phyloP scores from a whole-genome alignment of 2,888 invertebrate genomes.

The Acrobasis repandana region DNA sequence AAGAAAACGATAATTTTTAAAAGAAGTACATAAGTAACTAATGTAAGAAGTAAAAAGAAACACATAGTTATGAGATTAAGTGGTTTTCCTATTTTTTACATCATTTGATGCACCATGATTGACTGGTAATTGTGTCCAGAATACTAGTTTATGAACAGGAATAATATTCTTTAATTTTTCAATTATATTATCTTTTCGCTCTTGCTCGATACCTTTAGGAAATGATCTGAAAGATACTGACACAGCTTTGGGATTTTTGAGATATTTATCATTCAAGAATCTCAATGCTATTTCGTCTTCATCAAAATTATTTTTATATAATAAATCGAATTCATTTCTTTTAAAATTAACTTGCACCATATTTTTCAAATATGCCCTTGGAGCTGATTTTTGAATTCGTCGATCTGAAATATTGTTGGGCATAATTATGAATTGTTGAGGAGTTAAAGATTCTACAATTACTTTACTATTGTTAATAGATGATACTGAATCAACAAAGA shows the following conservation, averaged over 20 bases:
- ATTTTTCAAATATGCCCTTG: conserved; percentile 1
- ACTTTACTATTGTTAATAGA: conserved; percentile 11
- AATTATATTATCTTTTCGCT: not conserved
- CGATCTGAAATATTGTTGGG: not conserved
- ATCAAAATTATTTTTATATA: conserved; percentile 7
- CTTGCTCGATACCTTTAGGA: conserved; percentile 3
- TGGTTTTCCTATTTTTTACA: too few relatives aligned
- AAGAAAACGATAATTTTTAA: too few relatives aligned
- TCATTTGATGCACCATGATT: too few relatives aligned
- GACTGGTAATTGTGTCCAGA: conserved; percentile 1
- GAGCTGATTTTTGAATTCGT: conserved; percentile 5
- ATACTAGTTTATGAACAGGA: not conserved
- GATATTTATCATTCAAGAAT: not conserved
- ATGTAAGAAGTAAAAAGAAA: too few relatives aligned
- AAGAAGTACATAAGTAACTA: too few relatives aligned
- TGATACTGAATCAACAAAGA: conserved; percentile 7
- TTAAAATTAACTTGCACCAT: not conserved
- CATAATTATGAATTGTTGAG: not conserved
- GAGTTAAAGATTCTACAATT: conserved; percentile 2
- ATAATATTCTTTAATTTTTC: not conserved
- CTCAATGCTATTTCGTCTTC: not conserved
- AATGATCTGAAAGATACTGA: not conserved
- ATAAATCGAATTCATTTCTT: not conserved
- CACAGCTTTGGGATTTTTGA: not conserved
- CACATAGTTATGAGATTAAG: too few relatives aligned